A percentile compares a stretch with the other conserved stretches of the same genome.
phyloP scores from a whole-genome alignment of 37 sponge, comb jelly and placozoan genomes.

The Spongilla lacustris region DNA sequence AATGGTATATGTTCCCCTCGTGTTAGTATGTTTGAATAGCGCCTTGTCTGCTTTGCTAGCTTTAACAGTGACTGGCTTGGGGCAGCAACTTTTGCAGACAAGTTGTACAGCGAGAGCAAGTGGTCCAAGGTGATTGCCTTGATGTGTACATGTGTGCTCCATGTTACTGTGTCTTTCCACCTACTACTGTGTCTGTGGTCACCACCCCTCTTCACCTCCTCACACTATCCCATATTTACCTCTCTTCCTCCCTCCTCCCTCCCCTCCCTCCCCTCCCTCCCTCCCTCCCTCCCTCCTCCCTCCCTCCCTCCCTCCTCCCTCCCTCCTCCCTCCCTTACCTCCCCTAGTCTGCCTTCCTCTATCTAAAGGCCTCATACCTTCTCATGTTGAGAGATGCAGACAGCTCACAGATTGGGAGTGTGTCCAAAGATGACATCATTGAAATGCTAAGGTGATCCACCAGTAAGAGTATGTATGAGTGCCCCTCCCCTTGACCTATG shows the following conservation, averaged over 20 bases:
- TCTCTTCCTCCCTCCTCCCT: conserved; percentile 18
- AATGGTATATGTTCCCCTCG: conserved; percentile 38
- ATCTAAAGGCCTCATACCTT: conserved; percentile 50
- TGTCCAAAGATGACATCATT: conserved; percentile 5
- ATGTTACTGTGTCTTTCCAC: too few relatives aligned
- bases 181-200: not conserved
- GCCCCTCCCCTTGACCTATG: not conserved
- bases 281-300: not conserved
- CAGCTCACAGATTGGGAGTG: conserved; percentile 7
- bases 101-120: conserved; percentile 61
- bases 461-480: not conserved
- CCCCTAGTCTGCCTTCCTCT: conserved; percentile 46
- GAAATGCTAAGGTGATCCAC: not conserved
- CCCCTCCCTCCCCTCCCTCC: not conserved
- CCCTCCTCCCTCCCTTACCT: not conserved
- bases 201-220: not conserved
- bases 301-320: not conserved
- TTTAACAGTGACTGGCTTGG: conserved; percentile 65
- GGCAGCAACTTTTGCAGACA: conserved; percentile 65
- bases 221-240: conserved; percentile 11
- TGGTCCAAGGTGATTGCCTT: conserved; percentile 80
- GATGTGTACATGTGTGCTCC: not conserved
- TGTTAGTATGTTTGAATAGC: not conserved
- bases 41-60: conserved; percentile 20
- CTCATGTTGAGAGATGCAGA: conserved; percentile 33